Evolutionary conservation across 2,888 invertebrate species (phyloP).

Genomic region (Callyntrura sp.): DNA sequence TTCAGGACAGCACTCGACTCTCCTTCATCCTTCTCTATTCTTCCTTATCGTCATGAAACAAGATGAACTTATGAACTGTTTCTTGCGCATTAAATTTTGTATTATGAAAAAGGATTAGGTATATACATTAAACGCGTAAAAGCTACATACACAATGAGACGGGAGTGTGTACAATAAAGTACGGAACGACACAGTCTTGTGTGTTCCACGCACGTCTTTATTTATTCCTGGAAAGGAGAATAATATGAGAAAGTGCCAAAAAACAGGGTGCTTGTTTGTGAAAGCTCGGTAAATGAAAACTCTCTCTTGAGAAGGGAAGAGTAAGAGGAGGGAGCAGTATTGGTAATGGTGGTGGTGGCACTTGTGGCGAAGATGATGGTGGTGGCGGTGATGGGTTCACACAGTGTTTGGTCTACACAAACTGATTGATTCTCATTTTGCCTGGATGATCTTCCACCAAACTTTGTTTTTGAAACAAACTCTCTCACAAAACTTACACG

Average conservation of each 20-base stretch:
- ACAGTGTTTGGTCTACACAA: conserved; percentile 55
- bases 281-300: conserved; percentile 46
- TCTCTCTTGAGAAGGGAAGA: conserved; percentile 40
- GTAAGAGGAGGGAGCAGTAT: conserved; percentile 42
- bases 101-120: conserved; percentile 36
- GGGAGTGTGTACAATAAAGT: neutral
- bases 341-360: conserved; percentile 70
- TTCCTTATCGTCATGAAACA: conserved; percentile 42
- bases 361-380: conserved; percentile 63
- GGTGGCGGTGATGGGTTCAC: conserved; percentile 62
- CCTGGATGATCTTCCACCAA: conserved; percentile 49
- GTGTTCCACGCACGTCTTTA: neutral
- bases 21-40: conserved; percentile 1
- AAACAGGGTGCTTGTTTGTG: conserved; percentile 20
- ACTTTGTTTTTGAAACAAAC: conserved; percentile 51
- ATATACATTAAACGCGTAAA: neutral
- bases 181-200: neutral
- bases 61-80: conserved; percentile 32
- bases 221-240: conserved; percentile 37
- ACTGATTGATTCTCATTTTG: conserved; percentile 53
- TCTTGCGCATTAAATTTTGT: neutral
- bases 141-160: neutral
- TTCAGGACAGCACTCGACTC: conserved; percentile 20
- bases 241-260: conserved; percentile 38
- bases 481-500: neutral